phyloP scores from a whole-genome alignment of 2,888 invertebrate genomes.

The Antitype chi region DNA sequence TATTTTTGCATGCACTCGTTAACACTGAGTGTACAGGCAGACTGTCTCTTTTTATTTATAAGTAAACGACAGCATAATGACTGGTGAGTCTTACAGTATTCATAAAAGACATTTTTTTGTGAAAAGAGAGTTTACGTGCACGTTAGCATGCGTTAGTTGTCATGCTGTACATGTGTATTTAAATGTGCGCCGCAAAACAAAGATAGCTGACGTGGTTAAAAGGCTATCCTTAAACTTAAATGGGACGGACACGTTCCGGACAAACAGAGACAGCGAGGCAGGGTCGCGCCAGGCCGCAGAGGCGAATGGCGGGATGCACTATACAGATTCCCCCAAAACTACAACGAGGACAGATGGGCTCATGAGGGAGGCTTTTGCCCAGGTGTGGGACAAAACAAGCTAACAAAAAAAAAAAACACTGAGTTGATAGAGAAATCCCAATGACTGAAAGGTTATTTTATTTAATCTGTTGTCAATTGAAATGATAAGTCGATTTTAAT shows the following conservation, averaged over 20 bases:
- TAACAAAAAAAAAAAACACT: not conserved
- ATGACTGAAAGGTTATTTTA: not conserved
- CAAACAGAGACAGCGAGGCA: not conserved
- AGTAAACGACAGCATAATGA: constrained; percentile 45
- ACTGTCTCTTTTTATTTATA: constrained; percentile 32
- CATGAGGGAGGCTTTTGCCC: too few relatives aligned
- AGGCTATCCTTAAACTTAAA: not conserved
- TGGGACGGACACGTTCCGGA: not conserved
- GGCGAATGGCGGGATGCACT: too few relatives aligned
- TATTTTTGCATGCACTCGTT: constrained; percentile 22
- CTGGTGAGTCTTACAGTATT: constrained; percentile 14
- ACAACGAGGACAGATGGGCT: not conserved
- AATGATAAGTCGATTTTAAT: not conserved
- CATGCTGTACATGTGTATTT: not conserved
- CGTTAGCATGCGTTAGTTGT: not conserved
- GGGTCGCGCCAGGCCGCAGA: not conserved
- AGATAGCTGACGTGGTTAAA: not conserved
- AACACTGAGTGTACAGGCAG: not conserved
- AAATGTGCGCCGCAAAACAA: not conserved
- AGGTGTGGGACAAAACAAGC: not conserved
- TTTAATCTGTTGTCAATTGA: not conserved
- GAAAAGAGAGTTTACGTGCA: constrained; percentile 35
- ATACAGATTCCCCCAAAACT: too few relatives aligned
- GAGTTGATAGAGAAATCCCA: not conserved
- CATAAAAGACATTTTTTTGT: constrained; percentile 33